Conservation (phyloP, 1,140 invertebrate genomes). For the Nasonia longicornis region DNA sequence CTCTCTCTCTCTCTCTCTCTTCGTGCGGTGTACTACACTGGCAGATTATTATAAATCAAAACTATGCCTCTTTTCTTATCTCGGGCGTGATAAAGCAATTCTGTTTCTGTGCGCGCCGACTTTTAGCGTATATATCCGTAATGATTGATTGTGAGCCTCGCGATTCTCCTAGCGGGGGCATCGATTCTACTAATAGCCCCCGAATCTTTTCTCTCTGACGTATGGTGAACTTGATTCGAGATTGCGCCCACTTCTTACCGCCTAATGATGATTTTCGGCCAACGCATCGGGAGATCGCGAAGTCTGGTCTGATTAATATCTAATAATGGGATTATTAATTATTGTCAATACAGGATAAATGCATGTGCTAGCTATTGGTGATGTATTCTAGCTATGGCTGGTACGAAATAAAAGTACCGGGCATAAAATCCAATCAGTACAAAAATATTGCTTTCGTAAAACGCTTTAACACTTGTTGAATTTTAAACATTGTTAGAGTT, state of each 20-base stretch:
- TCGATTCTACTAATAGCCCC: constrained; percentile 16
- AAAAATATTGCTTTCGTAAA: too few species aligned
- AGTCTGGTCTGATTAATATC: background rate
- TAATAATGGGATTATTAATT: background rate
- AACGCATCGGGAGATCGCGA: background rate
- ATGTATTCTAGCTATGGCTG: too few species aligned
- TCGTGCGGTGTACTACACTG: background rate
- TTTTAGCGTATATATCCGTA: background rate
- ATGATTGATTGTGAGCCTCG: constrained; percentile 7
- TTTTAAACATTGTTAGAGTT: too few species aligned
- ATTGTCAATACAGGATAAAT: too few species aligned
- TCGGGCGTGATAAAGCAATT: constrained; percentile 2
- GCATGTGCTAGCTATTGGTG: too few species aligned
- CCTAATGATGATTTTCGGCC: background rate
- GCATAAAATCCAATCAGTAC: too few species aligned
- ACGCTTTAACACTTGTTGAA: too few species aligned
- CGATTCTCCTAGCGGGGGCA: background rate
- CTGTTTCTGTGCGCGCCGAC: background rate
- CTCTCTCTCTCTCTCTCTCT: too few species aligned
- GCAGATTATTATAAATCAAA: constrained; percentile 9
- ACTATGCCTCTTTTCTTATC: constrained; percentile 12
- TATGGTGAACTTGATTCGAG: constrained; percentile 7
- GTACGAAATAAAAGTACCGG: too few species aligned
- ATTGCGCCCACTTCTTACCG: background rate
- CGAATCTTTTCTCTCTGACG: constrained; percentile 8